Conservation (phyloP, 2,113 vertebrate genomes). For the Chascanopsetta lugubris region DNA sequence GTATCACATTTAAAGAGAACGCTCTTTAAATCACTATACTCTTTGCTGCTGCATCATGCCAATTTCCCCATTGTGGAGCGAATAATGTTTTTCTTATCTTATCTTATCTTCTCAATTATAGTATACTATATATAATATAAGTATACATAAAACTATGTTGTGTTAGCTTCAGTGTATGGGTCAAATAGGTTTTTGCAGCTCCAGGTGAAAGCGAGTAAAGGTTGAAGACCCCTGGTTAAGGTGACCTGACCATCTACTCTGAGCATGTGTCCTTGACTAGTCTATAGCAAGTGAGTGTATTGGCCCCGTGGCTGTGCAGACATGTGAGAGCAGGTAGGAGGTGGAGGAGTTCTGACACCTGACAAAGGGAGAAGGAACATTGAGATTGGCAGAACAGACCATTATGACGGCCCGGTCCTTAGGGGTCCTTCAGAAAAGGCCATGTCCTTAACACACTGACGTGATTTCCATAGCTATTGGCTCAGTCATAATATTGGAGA, state of each 20-base stretch:
- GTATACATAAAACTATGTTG: too few species aligned
- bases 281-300: not conserved
- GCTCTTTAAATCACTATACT: too few species aligned
- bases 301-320: conserved; percentile 12
- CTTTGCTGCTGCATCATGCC: too few species aligned
- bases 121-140: too few species aligned
- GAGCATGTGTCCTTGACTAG: not conserved
- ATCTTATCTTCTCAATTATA: too few species aligned
- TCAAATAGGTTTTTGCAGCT: too few species aligned
- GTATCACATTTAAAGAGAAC: too few species aligned
- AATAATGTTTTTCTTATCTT: too few species aligned
- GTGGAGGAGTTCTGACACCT: conserved; percentile 42
- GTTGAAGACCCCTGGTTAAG: too few species aligned
- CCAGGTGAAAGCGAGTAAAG: too few species aligned
- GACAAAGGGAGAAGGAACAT: conserved; percentile 32
- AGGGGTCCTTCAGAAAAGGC: conserved; percentile 63
- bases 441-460: conserved; percentile 43
- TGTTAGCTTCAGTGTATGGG: too few species aligned
- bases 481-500: conserved; percentile 53
- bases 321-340: conserved; percentile 4
- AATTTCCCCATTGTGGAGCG: too few species aligned
- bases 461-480: conserved; percentile 69
- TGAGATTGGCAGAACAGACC: conserved; percentile 61
- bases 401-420: conserved; percentile 64
- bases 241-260: not conserved